Percentiles rank a stretch among this genome's conserved stretches.
Evolutionary conservation across 2,888 invertebrate species (phyloP).

Genomic region (Agrotis clavis): DNA sequence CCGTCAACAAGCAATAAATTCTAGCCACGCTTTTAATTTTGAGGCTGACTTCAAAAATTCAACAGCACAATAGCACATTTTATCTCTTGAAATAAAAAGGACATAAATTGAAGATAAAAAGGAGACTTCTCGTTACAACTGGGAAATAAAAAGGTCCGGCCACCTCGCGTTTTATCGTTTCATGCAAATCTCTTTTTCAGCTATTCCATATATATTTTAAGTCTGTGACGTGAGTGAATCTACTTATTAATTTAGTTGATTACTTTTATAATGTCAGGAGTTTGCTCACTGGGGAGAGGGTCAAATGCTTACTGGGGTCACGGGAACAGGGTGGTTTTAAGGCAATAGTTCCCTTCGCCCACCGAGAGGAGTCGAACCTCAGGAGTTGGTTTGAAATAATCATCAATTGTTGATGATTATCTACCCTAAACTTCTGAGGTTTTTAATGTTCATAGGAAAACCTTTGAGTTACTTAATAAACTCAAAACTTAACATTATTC

Average conservation of each 20-base stretch:
- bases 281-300: no score
- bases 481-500: neutral
- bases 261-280: neutral
- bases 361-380: no score
- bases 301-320: no score
- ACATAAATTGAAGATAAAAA: conserved; percentile 57
- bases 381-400: no score
- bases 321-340: no score
- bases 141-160: conserved; percentile 42
- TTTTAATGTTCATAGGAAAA: neutral
- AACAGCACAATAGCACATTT: conserved; percentile 45
- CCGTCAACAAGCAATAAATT: conserved; percentile 28
- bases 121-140: conserved; percentile 40
- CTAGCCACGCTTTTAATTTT: conserved; percentile 26
- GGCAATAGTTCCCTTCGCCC: no score
- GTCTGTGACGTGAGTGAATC: conserved; percentile 15
- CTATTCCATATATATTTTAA: conserved; percentile 26
- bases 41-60: conserved; percentile 37
- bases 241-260: neutral
- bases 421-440: neutral
- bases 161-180: conserved; percentile 50
- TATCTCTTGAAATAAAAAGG: conserved; percentile 51
- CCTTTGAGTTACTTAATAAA: neutral
- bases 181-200: conserved; percentile 50
- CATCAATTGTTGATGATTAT: no score